Conservation (phyloP, 2,888 invertebrate genomes). For the Napeogenes sylphis region DNA sequence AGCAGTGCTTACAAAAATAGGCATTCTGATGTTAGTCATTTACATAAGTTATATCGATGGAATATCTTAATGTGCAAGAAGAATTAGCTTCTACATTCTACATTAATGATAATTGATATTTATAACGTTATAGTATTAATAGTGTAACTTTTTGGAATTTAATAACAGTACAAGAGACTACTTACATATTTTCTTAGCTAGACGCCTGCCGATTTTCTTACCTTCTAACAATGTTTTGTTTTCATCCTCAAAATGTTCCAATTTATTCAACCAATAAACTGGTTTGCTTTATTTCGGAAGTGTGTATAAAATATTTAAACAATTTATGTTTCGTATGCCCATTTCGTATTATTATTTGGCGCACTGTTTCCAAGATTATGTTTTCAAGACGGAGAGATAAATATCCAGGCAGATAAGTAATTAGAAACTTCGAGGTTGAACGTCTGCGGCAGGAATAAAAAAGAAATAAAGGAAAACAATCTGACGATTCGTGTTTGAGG, state of each 20-base stretch:
- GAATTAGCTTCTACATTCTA: too few species aligned
- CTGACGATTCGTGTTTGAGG: conserved; percentile 55
- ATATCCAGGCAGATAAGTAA: conserved; percentile 33
- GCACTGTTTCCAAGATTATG: conserved; percentile 9
- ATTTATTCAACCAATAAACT: conserved; percentile 72
- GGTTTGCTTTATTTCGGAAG: conserved; percentile 60
- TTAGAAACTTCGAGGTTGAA: conserved; percentile 37
- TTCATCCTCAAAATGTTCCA: conserved; percentile 44
- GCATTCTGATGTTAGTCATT: conserved; percentile 9
- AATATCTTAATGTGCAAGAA: neutral
- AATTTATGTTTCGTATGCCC: conserved; percentile 51
- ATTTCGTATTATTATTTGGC: conserved; percentile 13
- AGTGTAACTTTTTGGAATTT: too few species aligned
- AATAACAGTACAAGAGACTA: too few species aligned
- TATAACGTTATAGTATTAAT: too few species aligned
- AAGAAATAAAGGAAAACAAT: conserved; percentile 41
- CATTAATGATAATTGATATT: too few species aligned
- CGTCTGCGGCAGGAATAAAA: conserved; percentile 38
- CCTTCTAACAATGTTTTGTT: too few species aligned
- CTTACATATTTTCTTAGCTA: too few species aligned
- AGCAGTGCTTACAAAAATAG: conserved; percentile 18
- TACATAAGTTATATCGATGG: neutral
- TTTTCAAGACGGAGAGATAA: conserved; percentile 15
- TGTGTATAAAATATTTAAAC: conserved; percentile 68
- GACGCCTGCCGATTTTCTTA: too few species aligned